A percentile compares a stretch with the other conserved stretches of the same genome.
Conservation (phyloP, 1,140 invertebrate species). For the Conus betulinus region DNA sequence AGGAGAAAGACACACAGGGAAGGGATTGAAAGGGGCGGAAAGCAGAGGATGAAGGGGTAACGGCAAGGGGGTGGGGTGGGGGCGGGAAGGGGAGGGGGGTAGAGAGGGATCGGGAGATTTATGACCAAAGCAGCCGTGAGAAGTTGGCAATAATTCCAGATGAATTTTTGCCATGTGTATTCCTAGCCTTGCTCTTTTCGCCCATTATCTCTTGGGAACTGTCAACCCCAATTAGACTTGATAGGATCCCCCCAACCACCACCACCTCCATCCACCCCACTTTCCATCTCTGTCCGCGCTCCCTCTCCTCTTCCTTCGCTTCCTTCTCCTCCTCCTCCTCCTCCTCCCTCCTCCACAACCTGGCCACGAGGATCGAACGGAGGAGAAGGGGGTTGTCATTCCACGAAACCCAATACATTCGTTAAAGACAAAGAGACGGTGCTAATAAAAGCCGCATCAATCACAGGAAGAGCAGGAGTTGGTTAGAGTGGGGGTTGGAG, state of each 20-base stretch:
- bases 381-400: constrained; percentile 28
- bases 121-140: constrained; percentile 12
- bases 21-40: no score
- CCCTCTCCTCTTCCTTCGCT: not conserved
- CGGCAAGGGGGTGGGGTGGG: no score
- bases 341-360: not conserved
- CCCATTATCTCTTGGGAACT: constrained; percentile 34
- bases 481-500: not conserved
- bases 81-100: no score
- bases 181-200: constrained; percentile 35
- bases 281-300: no score
- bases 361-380: not conserved
- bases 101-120: constrained; percentile 5
- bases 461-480: not conserved
- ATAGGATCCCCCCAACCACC: constrained; percentile 15
- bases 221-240: constrained; percentile 40
- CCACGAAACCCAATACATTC: constrained; percentile 37
- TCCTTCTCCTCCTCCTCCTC: not conserved
- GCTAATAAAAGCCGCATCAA: constrained; percentile 40
- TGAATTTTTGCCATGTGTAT: constrained; percentile 43
- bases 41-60: no score
- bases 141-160: constrained; percentile 41
- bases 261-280: not conserved
- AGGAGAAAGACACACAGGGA: not conserved
- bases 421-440: constrained; percentile 41